Base-by-base conservation (phyloP, 1,140 invertebrate genomes). In the Drosophila navojoa region DNA sequence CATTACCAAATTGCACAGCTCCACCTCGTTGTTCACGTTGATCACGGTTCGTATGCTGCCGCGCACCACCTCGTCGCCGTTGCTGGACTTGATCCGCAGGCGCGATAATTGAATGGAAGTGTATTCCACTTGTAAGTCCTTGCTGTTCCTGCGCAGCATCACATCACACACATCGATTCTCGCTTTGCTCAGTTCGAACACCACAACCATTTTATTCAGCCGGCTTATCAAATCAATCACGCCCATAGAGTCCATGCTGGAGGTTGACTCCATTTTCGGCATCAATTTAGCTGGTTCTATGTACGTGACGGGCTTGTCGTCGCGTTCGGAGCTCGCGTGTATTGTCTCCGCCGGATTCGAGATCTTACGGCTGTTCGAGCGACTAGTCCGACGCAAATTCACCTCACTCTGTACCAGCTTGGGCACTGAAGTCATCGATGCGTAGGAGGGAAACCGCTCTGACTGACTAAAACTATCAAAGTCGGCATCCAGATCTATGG, bases 261-360 rank as follows among this genome's bases (percentile, higher is more conserved):
- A 16, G 5, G 4, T 16, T 13, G 40, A 11, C 19, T 70, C 61
- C 11, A 3, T 64, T 16, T 22, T 45, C 0, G 22, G 6, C 16
- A 32, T 25, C 1, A 19, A 11, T n/a, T 50, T 75, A 0, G 59
- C 9, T 16, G 55, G 70, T n/a, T 85, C 79, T 1, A 50, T 5
- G 13, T 82, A 69, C 1, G 82, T 53, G 0, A 10, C 9, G 1
- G 74, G 76, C 49, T 76, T 81, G 42, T 91, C 89, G 45, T 92
- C 91, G 1, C 85, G 81, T 32, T 92, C 91, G 0, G 91, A 91
- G 11, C 91, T 92, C 0, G 76, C 68, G 35, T 92, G 91, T 19
- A 92, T 72, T 3, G 91, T 92, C 66, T 92, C 91, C 38, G 90
- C 90, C 0, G 91, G 91, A 4, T 76, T 53, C 2, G 66, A 87